Base-by-base conservation (phyloP, 2,113 vertebrate species). In the Notarius lentiginosus region DNA sequence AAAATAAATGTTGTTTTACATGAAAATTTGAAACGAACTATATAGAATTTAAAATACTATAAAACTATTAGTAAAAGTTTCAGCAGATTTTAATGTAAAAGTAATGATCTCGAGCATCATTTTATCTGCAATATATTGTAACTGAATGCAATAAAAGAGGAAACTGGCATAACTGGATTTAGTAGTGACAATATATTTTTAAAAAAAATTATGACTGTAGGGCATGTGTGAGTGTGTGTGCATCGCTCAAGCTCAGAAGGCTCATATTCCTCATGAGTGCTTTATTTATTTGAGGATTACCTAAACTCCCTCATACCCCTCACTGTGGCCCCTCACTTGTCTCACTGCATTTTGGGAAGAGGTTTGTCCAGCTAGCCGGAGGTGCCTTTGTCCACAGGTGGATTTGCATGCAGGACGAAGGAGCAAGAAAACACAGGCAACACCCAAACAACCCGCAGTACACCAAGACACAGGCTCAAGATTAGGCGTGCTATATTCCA, bases 221-320 rank as follows among this genome's bases (percentile, higher is more conserved):
- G 41, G 41, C 41, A 51, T 68, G 18, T 53, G 55, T 76, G n/a
- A 55, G 47, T 58, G 10, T 63, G 60, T 85, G 68, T 81, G n/a
- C 81, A 84, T 73, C 60, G 15, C 11, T 84, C 75, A 85, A 61
- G 75, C 88, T 90, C 58, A 30, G 73, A 47, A 63, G 66, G 24
- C n/a, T 20, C 83, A 92, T 72, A 91, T 86, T 92, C 93, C 91
- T 92, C 88, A 92, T 89, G 90, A 92, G 86, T 87, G 91, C 87
- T 91, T 95, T 94, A 94, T 97, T 96, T 96, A 94, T 96, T 93
- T 92, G 92, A 93, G 95, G 95, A 95, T 96, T 96, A 95, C 93
- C 93, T 93, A 92, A 95, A 94, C 95, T 94, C 95, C 96, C 95
- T 95, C 95, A 95, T 92, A 94, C 92, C 93, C 93, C 92, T 89